Evolutionary conservation across 1,140 invertebrate species (phyloP), one percentile per base, ranked within the genome.

Genomic region (Akabosia matsudoensis): DNA sequence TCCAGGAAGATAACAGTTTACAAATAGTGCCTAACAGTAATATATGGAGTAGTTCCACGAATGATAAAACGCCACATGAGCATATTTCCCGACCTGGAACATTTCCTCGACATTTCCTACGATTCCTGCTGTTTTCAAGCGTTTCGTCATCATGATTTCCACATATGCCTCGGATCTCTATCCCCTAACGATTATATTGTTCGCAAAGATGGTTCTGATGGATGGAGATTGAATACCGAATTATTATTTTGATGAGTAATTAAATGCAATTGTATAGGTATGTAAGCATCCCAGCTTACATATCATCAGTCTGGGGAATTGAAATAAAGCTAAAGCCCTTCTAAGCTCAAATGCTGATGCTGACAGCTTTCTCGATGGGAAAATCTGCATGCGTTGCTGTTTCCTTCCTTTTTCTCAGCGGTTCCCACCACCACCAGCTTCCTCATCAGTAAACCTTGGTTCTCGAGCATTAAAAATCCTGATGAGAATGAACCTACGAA

Each of bases 201-300:
- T n/a, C n/a, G n/a, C 37, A 45, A 18, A 7, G 37, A 45, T 10
- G 18, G 7, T 45, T 45, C 18, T 7, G 37, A 45, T 45, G 37
- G 37, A 22, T 56, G 10, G 54, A 7, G 54, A 56, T 56, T 56
- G 54, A 56, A 56, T 56, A 10, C 54, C 22, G n/a, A 3, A 56
- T 31, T 67, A 28, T 2, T 67, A 67, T 67, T 67, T 67, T 31
- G 61, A 67, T 67, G 61, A 67, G 61, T 67, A 67, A 67, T 67
- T 67, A 67, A 67, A 30, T 67, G 30, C 61, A 30, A 31, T 31
- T 28, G 61, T 67, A 31, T 67, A 67, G 30, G 28, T 31, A 67
- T 67, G 26, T 67, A 30, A 67, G 28, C 4, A 1, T 30, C 22
- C 7, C 28, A 4, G 24, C 24, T 13, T 67, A 30, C 30, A n/a